Base-by-base conservation (phyloP, 2,113 vertebrate species). In the Lepus timidus region DNA sequence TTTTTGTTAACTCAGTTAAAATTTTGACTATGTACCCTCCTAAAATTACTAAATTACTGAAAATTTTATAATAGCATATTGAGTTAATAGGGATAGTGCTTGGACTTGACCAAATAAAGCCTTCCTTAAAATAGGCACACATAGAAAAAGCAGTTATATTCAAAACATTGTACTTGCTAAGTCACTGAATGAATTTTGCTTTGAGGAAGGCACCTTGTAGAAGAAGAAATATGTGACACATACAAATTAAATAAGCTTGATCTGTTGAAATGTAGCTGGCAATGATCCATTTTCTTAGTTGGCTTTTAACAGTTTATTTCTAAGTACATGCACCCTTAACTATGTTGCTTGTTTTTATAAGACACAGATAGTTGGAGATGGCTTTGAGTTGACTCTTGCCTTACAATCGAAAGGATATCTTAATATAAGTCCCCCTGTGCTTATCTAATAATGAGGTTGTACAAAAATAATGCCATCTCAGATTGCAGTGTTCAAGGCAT, bases 381-480 rank as follows among this genome's bases (percentile, higher is more conserved):
- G 44, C 85, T 96, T 97, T 95, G 96, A 96, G 93, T 83, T 96
- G 97, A 89, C 92, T 96, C 36, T 95, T 92, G 93, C 83, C 97
- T 97, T 97, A 93, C 74, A 91, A 88, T 97, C 65, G 68, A 95
- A 96, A 97, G 91, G 93, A 90, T 97, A 95, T 97, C 95, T 97
- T 97, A 96, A 94, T 93, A 84, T 93, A 90, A 75, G 93, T 94
- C 96, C 82, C 92, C 93, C 70, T 96, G 49, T 95, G 97, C 95
- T 96, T 97, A 96, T 94, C 97, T 97, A 97, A 94, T 97, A 98
- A 98, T 95, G 97, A 98, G 82, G 84, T 78, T 97, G 95, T 93
- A 86, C 81, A 74, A 73, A 96, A 98, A 94, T 94, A 97, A 96
- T 51, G 78, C 94, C 91, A 82, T 4, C 93, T 96, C n/a, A 27